These are phyloP conservation scores for Amphipoea oculea DNA, from an alignment of 2,888 invertebrate genomes.

Conservation along the genomic window DNA sequence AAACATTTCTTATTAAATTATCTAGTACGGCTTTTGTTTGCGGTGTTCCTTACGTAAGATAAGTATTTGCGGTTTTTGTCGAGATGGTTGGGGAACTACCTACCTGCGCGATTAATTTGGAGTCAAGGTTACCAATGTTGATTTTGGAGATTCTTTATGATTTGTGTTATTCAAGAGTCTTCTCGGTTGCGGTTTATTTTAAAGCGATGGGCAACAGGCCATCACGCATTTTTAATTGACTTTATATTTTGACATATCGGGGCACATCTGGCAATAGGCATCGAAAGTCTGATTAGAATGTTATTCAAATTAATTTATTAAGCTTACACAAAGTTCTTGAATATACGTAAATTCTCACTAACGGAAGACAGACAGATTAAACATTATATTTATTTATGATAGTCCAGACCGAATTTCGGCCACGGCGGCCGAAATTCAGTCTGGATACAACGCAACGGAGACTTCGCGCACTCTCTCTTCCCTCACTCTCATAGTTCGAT, in stretches of 20 bases:
- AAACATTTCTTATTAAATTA: neutral
- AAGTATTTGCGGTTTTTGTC: constrained; percentile 8
- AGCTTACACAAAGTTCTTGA: neutral
- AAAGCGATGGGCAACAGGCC: neutral
- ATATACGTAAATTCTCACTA: neutral
- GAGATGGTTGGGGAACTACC: neutral
- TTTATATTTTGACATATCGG: neutral
- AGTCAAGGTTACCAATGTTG: constrained; percentile 7
- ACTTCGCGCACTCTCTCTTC: neutral
- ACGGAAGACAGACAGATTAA: no score
- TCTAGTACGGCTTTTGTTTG: neutral
- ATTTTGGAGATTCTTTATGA: neutral
- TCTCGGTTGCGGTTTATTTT: neutral
- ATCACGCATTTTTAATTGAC: neutral
- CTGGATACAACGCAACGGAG: neutral
- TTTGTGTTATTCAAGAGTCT: neutral
- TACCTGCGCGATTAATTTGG: neutral
- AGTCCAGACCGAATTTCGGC: no score
- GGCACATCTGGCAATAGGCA: neutral
- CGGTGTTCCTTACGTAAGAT: neutral
- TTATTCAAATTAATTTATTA: neutral
- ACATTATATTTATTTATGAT: neutral
- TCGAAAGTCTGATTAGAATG: neutral
- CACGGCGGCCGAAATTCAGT: no score
- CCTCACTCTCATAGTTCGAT: neutral